Conservation (phyloP, 2,797 vertebrate genomes). For the Schizothorax lantsangensis region DNA sequence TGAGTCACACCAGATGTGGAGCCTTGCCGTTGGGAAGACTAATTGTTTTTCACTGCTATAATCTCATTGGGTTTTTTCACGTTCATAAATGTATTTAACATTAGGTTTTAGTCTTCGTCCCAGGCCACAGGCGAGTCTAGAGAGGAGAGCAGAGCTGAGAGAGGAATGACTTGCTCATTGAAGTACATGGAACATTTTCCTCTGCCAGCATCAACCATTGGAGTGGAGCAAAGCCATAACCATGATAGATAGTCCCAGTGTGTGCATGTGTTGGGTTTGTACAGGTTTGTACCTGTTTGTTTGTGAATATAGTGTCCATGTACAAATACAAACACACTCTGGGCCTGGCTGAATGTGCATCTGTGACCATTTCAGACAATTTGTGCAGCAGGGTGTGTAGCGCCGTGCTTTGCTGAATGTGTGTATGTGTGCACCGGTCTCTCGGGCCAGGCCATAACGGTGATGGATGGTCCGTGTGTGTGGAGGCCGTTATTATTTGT, state of each 20-base stretch:
- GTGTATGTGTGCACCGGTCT: slow-evolving; percentile 75
- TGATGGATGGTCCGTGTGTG: slow-evolving; percentile 96
- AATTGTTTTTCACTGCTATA: slow-evolving; percentile 88
- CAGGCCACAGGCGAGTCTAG: background rate
- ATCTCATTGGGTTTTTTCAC: slow-evolving; percentile 65
- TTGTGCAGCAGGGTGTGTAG: slow-evolving; percentile 63
- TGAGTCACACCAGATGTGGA: slow-evolving; percentile 93
- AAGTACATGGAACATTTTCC: slow-evolving; percentile 64
- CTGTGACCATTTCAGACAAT: slow-evolving; percentile 54
- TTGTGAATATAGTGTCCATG: slow-evolving; percentile 18
- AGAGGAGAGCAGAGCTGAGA: slow-evolving; percentile 21
- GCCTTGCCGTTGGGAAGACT: slow-evolving; percentile 80
- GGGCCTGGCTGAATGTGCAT: slow-evolving; percentile 23
- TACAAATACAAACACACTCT: slow-evolving; percentile 35
- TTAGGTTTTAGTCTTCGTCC: slow-evolving; percentile 80
- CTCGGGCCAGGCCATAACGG: slow-evolving; percentile 86
- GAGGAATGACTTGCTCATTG: slow-evolving; percentile 53
- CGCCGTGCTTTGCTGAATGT: slow-evolving; percentile 61
- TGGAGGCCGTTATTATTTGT: slow-evolving; percentile 89
- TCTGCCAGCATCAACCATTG: slow-evolving; percentile 58
- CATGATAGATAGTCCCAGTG: slow-evolving; percentile 65
- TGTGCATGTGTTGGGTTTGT: slow-evolving; percentile 43
- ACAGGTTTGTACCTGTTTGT: slow-evolving; percentile 49
- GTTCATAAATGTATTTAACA: slow-evolving; percentile 44
- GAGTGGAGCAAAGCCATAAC: slow-evolving; percentile 62